Conservation (phyloP, 2,797 vertebrate genomes). For the Sebastes dallii region DNA sequence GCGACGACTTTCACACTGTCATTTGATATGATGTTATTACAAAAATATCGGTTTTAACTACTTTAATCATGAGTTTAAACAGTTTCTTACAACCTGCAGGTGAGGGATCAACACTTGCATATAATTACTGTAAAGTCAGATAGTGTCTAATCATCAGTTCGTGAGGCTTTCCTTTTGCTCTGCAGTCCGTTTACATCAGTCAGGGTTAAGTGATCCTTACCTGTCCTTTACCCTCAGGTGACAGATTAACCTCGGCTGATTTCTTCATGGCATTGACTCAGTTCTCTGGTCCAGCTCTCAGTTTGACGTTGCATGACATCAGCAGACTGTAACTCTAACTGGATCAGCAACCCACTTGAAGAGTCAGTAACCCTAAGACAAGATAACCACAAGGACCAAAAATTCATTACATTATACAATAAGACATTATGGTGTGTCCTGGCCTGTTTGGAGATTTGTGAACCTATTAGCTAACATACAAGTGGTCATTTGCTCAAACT, state of each 20-base stretch:
- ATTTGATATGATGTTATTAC: background rate
- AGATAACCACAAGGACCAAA: background rate
- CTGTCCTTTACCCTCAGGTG: constrained; percentile 52
- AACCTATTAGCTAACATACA: background rate
- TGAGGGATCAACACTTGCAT: background rate
- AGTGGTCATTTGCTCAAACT: background rate
- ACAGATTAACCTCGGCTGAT: constrained; percentile 22
- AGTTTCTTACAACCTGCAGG: background rate
- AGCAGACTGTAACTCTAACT: constrained; percentile 36
- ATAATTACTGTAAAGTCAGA: background rate
- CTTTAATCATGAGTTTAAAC: background rate
- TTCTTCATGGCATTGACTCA: constrained; percentile 17
- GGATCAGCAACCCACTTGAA: constrained; percentile 22
- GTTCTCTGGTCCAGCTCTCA: constrained; percentile 11
- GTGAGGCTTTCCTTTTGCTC: constrained; percentile 1
- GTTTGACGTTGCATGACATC: constrained; percentile 29
- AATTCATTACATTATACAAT: background rate
- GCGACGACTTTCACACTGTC: background rate
- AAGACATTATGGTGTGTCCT: background rate
- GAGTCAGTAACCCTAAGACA: background rate
- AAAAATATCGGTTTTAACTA: background rate
- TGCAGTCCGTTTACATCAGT: constrained; percentile 28
- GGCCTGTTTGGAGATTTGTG: background rate
- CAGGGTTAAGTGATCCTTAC: constrained; percentile 29
- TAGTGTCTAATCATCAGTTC: background rate